phyloP scores from a whole-genome alignment of 2,888 invertebrate genomes.

The Patella pellucida region DNA sequence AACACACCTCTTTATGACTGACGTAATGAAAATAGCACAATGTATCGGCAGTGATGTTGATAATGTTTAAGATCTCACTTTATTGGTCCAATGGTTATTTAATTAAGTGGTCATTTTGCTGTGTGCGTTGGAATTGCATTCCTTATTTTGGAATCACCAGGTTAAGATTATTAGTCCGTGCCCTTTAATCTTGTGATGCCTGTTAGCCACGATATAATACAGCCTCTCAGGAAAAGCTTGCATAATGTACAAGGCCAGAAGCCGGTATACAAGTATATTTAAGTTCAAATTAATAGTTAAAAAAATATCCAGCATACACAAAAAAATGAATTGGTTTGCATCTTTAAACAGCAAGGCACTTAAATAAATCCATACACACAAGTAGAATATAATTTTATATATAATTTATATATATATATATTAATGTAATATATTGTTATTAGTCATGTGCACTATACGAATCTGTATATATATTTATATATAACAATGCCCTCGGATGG shows the following conservation, averaged over 20 bases:
- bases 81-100: background rate
- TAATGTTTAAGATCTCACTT: background rate
- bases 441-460: slow-evolving; percentile 6
- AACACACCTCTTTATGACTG: background rate
- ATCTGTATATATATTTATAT: background rate
- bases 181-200: background rate
- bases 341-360: slow-evolving; percentile 12
- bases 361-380: slow-evolving; percentile 6
- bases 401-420: too few relatives aligned
- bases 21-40: slow-evolving; percentile 2
- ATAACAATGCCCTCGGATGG: slow-evolving; percentile 1
- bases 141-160: background rate
- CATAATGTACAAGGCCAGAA: slow-evolving; percentile 21
- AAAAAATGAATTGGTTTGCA: slow-evolving; percentile 1
- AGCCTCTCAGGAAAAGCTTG: slow-evolving; percentile 12
- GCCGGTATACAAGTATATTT: background rate
- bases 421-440: too few relatives aligned
- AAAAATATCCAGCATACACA: background rate
- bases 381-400: too few relatives aligned
- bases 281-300: background rate
- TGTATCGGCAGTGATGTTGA: background rate
- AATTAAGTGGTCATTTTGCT: background rate
- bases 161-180: background rate
- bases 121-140: slow-evolving; percentile 10
- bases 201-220: slow-evolving; percentile 2